Percentiles rank a stretch among this genome's conserved stretches.
These are phyloP conservation scores for Rhinoraja longicauda DNA, from an alignment of 2,797 vertebrate genomes.

Conservation along the genomic window DNA sequence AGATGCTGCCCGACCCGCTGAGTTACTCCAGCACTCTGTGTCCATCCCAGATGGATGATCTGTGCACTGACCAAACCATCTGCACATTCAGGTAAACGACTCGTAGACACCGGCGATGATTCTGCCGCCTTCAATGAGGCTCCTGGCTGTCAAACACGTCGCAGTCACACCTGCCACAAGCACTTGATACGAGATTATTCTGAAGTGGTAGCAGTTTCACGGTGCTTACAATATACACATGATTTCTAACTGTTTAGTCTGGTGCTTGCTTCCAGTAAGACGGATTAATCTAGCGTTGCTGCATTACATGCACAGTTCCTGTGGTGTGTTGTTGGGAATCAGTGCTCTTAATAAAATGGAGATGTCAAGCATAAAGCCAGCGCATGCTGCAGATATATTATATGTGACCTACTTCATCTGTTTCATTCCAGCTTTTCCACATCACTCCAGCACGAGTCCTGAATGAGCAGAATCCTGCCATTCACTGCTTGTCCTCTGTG, in stretches of 20 bases:
- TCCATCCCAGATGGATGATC: too few relatives aligned
- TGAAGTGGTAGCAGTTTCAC: background rate
- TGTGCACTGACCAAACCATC: too few relatives aligned
- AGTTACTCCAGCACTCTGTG: too few relatives aligned
- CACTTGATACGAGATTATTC: background rate
- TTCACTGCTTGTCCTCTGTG: background rate
- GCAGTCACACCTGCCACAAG: background rate
- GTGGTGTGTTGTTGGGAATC: background rate
- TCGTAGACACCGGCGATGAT: background rate
- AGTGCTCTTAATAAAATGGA: background rate
- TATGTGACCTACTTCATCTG: background rate
- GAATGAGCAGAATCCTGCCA: background rate
- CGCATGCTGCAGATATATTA: background rate
- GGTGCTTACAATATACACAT: background rate
- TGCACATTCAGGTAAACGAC: background rate
- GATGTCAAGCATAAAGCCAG: background rate
- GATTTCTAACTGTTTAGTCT: slow-evolving; percentile 13
- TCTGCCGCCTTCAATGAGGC: background rate
- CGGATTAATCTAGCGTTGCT: background rate
- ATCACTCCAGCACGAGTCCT: background rate
- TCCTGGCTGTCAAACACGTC: background rate
- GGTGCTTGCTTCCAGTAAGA: background rate
- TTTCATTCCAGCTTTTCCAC: background rate
- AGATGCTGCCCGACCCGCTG: too few relatives aligned
- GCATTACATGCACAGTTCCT: background rate